These are phyloP conservation scores for Karalla daura DNA, from an alignment of 2,797 vertebrate species.

Conservation along the genomic window DNA sequence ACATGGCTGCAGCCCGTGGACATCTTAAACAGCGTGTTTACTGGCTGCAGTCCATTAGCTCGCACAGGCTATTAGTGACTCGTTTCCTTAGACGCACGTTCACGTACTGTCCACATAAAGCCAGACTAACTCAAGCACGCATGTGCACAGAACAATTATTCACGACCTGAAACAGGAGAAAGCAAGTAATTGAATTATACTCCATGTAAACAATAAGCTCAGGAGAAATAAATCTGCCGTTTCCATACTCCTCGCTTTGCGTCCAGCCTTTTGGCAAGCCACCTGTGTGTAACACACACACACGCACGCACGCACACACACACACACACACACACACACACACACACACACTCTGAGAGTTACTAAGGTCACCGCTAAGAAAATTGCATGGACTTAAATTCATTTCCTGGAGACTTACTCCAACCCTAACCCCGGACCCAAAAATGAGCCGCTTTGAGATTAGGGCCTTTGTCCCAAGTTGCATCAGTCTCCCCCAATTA, in stretches of 20 bases:
- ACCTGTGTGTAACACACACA: conserved; percentile 19
- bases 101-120: conserved; percentile 13
- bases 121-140: conserved; percentile 6
- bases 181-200: conserved; percentile 79
- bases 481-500: no score
- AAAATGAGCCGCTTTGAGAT: no score
- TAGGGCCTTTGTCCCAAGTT: no score
- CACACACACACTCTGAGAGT: not conserved
- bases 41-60: conserved; percentile 75
- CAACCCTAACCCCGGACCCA: no score
- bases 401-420: no score
- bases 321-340: not conserved
- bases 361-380: no score
- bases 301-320: conserved; percentile 13
- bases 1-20: conserved; percentile 65
- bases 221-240: conserved; percentile 68
- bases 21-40: conserved; percentile 77
- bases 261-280: conserved; percentile 46
- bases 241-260: conserved; percentile 55
- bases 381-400: no score
- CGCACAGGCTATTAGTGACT: conserved; percentile 76
- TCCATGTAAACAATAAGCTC: conserved; percentile 70
- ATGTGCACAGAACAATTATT: conserved; percentile 64
- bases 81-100: conserved; percentile 60
- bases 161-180: conserved; percentile 75